Conservation (phyloP, 2,888 invertebrate genomes). For the Ferrisia virgata region DNA sequence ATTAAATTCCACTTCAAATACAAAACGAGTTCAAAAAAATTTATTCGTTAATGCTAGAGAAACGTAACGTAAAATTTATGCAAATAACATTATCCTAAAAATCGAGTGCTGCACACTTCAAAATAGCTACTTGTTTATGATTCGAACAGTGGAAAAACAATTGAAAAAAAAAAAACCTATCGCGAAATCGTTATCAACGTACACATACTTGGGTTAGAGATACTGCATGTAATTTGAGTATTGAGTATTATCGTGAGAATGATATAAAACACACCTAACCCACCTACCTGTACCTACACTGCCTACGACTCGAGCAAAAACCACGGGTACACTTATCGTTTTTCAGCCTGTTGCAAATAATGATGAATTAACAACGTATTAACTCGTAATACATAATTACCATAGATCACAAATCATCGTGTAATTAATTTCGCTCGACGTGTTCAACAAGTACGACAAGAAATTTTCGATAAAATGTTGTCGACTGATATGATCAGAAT, state of each 20-base stretch:
- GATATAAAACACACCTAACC: background rate
- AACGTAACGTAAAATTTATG: too few relatives aligned
- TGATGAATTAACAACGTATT: background rate
- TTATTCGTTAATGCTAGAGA: too few relatives aligned
- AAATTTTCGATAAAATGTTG: background rate
- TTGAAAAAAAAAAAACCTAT: background rate
- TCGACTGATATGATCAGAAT: background rate
- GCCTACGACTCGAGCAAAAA: too few relatives aligned
- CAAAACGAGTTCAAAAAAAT: too few relatives aligned
- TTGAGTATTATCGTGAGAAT: too few relatives aligned
- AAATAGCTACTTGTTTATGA: background rate
- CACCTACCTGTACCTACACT: too few relatives aligned
- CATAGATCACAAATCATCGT: background rate
- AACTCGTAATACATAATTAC: background rate
- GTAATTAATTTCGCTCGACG: background rate
- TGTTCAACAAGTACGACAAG: background rate
- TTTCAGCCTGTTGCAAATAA: background rate
- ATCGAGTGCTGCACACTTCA: background rate
- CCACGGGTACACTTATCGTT: background rate
- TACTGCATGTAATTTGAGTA: too few relatives aligned
- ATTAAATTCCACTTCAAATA: too few relatives aligned
- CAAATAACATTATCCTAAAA: too few relatives aligned
- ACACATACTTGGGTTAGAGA: background rate
- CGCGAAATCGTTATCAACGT: background rate
- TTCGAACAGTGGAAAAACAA: background rate